phyloP scores from a whole-genome alignment of 2,888 invertebrate genomes.

The Drosophila stalkeri region DNA sequence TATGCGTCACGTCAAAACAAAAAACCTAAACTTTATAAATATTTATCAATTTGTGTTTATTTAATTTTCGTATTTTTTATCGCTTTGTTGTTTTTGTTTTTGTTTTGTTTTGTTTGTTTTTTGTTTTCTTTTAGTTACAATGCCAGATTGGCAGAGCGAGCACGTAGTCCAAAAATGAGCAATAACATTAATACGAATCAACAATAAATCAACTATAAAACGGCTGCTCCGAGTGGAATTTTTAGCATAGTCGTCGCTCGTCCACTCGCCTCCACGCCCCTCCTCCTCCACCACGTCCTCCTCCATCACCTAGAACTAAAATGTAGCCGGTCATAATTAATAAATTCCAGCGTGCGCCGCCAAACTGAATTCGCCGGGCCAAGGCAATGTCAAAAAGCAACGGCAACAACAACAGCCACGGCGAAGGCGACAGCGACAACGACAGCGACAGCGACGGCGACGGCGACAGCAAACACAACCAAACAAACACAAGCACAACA shows the following conservation, averaged over 20 bases:
- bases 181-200: constrained; percentile 68
- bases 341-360: constrained; percentile 78
- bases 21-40: constrained; percentile 66
- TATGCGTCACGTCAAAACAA: constrained; percentile 73
- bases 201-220: constrained; percentile 72
- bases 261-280: not conserved
- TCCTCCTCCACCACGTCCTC: not conserved
- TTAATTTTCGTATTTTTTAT: constrained; percentile 13
- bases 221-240: constrained; percentile 64
- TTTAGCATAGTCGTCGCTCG: constrained; percentile 55
- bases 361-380: constrained; percentile 56
- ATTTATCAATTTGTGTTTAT: constrained; percentile 61
- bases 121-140: constrained; percentile 37
- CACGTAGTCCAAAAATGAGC: constrained; percentile 66
- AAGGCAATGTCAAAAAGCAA: constrained; percentile 54
- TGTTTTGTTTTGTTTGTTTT: constrained; percentile 12
- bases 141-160: constrained; percentile 35
- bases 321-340: constrained; percentile 67
- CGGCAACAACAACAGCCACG: constrained; percentile 14
- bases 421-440: constrained; percentile 20
- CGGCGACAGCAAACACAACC: constrained; percentile 47
- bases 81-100: constrained; percentile 15
- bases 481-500: constrained; percentile 56
- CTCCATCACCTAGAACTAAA: constrained; percentile 16
- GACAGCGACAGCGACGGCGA: constrained; percentile 24